Evolutionary conservation across 1,140 invertebrate genomes (phyloP).

Genomic region (Magallana gigas): DNA sequence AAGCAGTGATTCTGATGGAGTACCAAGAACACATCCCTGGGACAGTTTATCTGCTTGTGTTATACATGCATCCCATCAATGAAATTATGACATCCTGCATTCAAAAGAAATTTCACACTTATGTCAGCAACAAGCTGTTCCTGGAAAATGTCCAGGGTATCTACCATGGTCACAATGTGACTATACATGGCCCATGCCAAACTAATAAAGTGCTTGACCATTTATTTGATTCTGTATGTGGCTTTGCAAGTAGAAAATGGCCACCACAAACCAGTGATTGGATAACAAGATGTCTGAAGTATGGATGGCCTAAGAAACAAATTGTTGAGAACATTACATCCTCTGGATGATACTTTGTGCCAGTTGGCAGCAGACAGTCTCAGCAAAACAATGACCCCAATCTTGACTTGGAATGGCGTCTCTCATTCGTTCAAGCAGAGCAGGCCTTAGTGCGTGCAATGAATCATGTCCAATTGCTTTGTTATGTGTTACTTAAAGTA

Average conservation of each 20-base stretch:
- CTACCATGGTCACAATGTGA: neutral
- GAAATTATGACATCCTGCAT: neutral
- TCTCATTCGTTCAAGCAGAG: constrained; percentile 44
- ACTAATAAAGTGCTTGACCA: neutral
- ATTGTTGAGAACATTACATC: constrained; percentile 7
- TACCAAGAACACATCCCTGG: neutral
- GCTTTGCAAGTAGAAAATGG: constrained; percentile 7
- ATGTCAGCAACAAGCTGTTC: neutral
- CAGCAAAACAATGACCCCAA: neutral
- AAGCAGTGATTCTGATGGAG: neutral
- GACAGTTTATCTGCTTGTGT: neutral
- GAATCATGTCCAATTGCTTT: constrained; percentile 40
- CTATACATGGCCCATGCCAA: constrained; percentile 22
- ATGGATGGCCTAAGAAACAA: constrained; percentile 25
- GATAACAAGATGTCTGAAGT: neutral
- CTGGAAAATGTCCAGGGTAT: neutral
- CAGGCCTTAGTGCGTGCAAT: constrained; percentile 41
- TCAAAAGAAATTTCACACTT: no score
- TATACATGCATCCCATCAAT: neutral
- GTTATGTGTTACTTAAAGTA: constrained; percentile 48
- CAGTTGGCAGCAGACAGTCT: constrained; percentile 13
- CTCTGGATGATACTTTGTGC: constrained; percentile 43
- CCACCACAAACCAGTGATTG: neutral
- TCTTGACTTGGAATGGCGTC: constrained; percentile 37
- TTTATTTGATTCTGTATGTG: neutral